Evolutionary conservation across 2,888 invertebrate species (phyloP).

Genomic region (Chloromyia formosa): DNA sequence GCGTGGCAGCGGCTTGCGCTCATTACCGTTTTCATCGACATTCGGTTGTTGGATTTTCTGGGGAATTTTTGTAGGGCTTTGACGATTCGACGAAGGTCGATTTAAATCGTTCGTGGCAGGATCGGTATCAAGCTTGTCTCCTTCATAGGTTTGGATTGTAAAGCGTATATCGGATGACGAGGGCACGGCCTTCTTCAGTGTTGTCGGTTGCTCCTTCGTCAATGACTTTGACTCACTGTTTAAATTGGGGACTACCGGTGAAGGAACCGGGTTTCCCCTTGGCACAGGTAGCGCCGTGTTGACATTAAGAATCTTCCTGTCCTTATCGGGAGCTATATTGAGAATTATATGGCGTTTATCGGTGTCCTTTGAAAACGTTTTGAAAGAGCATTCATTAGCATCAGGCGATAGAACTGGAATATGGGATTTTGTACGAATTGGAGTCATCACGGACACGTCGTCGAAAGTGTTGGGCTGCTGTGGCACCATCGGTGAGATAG

Average conservation of each 20-base stretch:
- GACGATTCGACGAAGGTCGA: constrained; percentile 11
- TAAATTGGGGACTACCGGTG: constrained; percentile 2
- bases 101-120: constrained; percentile 48
- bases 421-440: constrained; percentile 26
- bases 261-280: not conserved
- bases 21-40: constrained; percentile 60
- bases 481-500: constrained; percentile 30
- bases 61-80: constrained; percentile 28
- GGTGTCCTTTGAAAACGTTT: constrained; percentile 21
- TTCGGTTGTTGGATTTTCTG: not conserved
- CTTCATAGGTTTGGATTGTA: constrained; percentile 62
- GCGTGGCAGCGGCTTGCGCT: constrained; percentile 68
- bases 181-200: constrained; percentile 56
- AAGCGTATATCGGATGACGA: constrained; percentile 60
- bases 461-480: not conserved
- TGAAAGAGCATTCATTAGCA: constrained; percentile 28
- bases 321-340: constrained; percentile 28
- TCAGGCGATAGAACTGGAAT: constrained; percentile 30
- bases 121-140: constrained; percentile 56
- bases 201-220: not conserved
- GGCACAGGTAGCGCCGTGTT: not conserved
- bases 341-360: constrained; percentile 14
- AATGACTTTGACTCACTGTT: not conserved
- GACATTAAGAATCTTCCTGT: constrained; percentile 17
- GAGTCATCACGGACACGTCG: constrained; percentile 22